Evolutionary conservation across 2,888 invertebrate genomes (phyloP), one percentile per base, ranked within the genome.

Genomic region (Drosophila eohydei): DNA sequence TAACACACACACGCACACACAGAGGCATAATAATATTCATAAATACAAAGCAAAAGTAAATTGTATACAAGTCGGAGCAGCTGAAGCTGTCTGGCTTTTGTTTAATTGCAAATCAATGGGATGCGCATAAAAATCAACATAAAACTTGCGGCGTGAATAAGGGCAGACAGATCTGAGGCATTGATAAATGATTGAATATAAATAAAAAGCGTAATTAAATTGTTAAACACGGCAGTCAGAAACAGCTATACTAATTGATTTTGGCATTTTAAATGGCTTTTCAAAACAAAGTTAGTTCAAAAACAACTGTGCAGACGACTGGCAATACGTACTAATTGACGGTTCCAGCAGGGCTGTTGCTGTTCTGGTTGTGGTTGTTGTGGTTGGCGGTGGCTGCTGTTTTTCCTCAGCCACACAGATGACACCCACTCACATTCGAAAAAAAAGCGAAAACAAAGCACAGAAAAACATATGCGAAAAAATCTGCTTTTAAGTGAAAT

Each of bases 91-190:
- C 67, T 73, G 62, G 54, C 44, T 56, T 64, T 72, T 78, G 83
- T 71, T 74, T 76, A 74, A 78, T 74, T 79, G 69, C 80, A 77
- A 80, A 77, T 87, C 82, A 84, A 69, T 80, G 30, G 40, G 71
- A 63, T 67, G 78, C 80, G 62, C 61, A 83, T 80, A 80, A 85
- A 78, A 78, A 79, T 79, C 67, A 74, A 79, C 79, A 76, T 68
- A 57, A 79, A 70, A 66, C 50, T 81, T 44, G 36, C 51, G 30
- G 61, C 54, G 61, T 69, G 63, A 74, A 58, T 69, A 50, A 48
- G 54, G 40, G 54, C 69, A 44, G 26, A 32, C 48, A 54, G 61
- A 71, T 63, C 61, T 43, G 21, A 79, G 57, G 44, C 61, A 34
- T 71, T 64, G 57, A 71, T 79, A 57, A 87, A 86, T 62, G 51